These are phyloP conservation scores for Drosophila sordidula DNA, from an alignment of 2,888 invertebrate species.

Conservation along the genomic window DNA sequence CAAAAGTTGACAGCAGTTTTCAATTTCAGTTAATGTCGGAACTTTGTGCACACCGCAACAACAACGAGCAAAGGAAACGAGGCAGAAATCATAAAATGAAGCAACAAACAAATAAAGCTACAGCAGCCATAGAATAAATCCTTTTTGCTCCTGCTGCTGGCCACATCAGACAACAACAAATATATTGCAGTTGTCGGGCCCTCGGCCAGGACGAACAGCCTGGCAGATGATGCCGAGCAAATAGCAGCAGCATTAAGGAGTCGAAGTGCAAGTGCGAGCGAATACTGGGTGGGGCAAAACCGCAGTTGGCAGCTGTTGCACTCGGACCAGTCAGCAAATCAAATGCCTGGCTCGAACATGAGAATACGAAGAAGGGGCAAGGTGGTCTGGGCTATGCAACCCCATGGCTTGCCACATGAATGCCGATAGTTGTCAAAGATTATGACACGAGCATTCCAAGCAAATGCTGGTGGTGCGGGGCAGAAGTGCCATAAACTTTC, in stretches of 20 bases:
- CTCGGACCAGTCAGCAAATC: conserved; percentile 64
- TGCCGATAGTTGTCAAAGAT: conserved; percentile 80
- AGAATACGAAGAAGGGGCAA: background rate
- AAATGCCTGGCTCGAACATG: conserved; percentile 55
- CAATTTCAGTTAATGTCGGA: conserved; percentile 76
- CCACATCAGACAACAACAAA: conserved; percentile 38
- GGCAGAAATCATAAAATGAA: conserved; percentile 52
- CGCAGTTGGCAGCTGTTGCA: conserved; percentile 58
- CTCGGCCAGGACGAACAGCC: conserved; percentile 20
- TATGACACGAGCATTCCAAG: conserved; percentile 67
- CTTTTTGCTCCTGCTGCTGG: conserved; percentile 25
- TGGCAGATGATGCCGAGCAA: conserved; percentile 27
- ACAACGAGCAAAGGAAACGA: conserved; percentile 6
- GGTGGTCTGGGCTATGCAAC: background rate
- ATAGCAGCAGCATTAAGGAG: conserved; percentile 16
- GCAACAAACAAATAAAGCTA: conserved; percentile 42
- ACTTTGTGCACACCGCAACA: conserved; percentile 39
- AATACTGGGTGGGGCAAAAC: conserved; percentile 3
- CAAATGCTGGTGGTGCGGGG: conserved; percentile 16
- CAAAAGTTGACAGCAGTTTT: conserved; percentile 64
- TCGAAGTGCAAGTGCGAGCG: conserved; percentile 16
- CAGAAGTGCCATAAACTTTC: conserved; percentile 60
- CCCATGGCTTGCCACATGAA: conserved; percentile 58
- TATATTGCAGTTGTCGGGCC: conserved; percentile 11
- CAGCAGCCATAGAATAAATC: conserved; percentile 30